phyloP scores from a whole-genome alignment of 1,140 invertebrate species.

The Cheumatopsyche charites region DNA sequence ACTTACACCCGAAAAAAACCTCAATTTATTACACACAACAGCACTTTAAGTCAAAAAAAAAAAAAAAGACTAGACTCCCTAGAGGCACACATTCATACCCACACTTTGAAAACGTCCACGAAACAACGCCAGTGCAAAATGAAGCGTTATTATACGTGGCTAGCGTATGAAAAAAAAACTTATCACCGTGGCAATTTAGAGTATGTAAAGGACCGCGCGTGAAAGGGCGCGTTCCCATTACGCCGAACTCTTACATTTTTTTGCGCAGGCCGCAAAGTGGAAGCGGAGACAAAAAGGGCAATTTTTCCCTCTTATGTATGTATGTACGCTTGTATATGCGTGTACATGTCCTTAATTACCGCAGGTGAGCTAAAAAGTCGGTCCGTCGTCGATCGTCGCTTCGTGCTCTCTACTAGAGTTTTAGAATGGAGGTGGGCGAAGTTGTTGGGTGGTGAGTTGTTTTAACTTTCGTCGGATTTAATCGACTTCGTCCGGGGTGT shows the following conservation, averaged over 20 bases:
- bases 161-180: slow-evolving; percentile 1
- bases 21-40: no score
- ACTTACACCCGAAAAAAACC: no score
- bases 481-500: neutral
- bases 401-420: no score
- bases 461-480: slow-evolving; percentile 8
- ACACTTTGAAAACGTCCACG: no score
- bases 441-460: neutral
- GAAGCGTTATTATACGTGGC: slow-evolving; percentile 18
- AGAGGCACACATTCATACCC: no score
- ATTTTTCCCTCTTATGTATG: slow-evolving; percentile 29
- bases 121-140: neutral
- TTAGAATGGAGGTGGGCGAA: slow-evolving; percentile 2
- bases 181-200: slow-evolving; percentile 20
- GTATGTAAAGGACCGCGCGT: slow-evolving; percentile 1
- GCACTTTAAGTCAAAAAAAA: no score
- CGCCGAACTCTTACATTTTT: neutral
- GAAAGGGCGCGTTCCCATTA: slow-evolving; percentile 27
- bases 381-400: no score
- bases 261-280: neutral
- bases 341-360: slow-evolving; percentile 16
- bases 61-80: no score
- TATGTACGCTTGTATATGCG: neutral
- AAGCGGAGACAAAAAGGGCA: slow-evolving; percentile 29
- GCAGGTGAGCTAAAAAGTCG: slow-evolving; percentile 11